A percentile compares a stretch with the other conserved stretches of the same genome.
phyloP scores from a whole-genome alignment of 1,140 invertebrate species.

The Diorhabda carinulata region DNA sequence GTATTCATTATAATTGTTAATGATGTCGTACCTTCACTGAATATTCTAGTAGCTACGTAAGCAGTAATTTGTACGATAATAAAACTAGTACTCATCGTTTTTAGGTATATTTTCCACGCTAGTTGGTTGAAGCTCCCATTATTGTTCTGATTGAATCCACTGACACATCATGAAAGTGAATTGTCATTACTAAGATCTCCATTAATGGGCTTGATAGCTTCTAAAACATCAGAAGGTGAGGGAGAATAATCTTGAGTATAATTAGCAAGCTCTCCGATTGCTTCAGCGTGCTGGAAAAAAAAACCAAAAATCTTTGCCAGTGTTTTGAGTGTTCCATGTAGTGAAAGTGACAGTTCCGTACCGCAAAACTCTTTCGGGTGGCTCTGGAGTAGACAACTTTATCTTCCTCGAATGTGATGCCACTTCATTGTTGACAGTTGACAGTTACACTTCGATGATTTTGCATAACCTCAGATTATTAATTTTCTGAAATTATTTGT shows the following conservation, averaged over 20 bases:
- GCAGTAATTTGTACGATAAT: conserved; percentile 13
- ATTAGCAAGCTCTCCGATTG: background rate
- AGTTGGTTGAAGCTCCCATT: conserved; percentile 37
- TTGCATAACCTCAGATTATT: too few species aligned
- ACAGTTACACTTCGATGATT: too few species aligned
- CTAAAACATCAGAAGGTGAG: conserved; percentile 1
- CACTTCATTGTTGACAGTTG: too few species aligned
- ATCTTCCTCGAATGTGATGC: too few species aligned
- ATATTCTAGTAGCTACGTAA: too few species aligned
- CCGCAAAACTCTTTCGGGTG: too few species aligned
- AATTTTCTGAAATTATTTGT: too few species aligned
- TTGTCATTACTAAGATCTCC: conserved; percentile 28
- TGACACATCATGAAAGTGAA: conserved; percentile 32
- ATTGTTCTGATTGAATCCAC: conserved; percentile 30
- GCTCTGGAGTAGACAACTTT: too few species aligned
- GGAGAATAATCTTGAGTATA: conserved; percentile 4
- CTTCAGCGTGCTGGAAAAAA: background rate
- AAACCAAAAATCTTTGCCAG: too few species aligned
- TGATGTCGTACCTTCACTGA: background rate
- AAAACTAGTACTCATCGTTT: conserved; percentile 15
- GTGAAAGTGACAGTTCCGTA: too few species aligned
- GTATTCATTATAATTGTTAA: conserved; percentile 1
- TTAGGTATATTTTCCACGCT: conserved; percentile 33
- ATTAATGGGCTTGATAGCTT: conserved; percentile 22
- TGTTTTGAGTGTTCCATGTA: too few species aligned